phyloP scores from a whole-genome alignment of 1,140 invertebrate species.

The Papilio aristodemus region DNA sequence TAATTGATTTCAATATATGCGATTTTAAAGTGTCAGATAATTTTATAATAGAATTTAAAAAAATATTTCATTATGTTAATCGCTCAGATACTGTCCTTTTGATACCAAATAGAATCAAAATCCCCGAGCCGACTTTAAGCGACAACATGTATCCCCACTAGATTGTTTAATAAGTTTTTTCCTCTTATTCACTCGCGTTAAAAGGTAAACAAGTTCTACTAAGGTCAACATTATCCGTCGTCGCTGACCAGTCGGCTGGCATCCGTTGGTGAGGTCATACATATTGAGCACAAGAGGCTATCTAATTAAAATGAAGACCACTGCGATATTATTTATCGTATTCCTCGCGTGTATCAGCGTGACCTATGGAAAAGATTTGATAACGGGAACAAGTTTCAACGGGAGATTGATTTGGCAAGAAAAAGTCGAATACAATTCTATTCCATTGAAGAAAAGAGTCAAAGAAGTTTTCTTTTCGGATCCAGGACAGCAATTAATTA shows the following conservation, averaged over 20 bases:
- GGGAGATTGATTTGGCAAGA: conserved; percentile 63
- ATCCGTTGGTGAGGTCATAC: conserved; percentile 44
- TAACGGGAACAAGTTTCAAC: conserved; percentile 71
- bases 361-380: conserved; percentile 64
- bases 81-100: background rate
- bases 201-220: conserved; percentile 52
- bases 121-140: background rate
- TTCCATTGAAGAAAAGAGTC: conserved; percentile 71
- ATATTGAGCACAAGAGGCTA: conserved; percentile 37
- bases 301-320: conserved; percentile 56
- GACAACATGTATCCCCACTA: conserved; percentile 5
- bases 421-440: conserved; percentile 69
- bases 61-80: background rate
- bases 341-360: conserved; percentile 51
- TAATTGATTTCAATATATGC: background rate
- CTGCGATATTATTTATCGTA: conserved; percentile 51
- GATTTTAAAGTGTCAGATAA: background rate
- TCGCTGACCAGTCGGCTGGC: conserved; percentile 46
- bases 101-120: background rate
- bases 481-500: conserved; percentile 70
- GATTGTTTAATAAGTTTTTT: conserved; percentile 51
- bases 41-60: background rate
- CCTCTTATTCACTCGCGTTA: conserved; percentile 47
- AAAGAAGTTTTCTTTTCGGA: conserved; percentile 74
- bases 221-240: conserved; percentile 28